Evolutionary conservation across 2,888 invertebrate genomes (phyloP), one percentile per base, ranked within the genome.

Genomic region (Choreutis nemorana): DNA sequence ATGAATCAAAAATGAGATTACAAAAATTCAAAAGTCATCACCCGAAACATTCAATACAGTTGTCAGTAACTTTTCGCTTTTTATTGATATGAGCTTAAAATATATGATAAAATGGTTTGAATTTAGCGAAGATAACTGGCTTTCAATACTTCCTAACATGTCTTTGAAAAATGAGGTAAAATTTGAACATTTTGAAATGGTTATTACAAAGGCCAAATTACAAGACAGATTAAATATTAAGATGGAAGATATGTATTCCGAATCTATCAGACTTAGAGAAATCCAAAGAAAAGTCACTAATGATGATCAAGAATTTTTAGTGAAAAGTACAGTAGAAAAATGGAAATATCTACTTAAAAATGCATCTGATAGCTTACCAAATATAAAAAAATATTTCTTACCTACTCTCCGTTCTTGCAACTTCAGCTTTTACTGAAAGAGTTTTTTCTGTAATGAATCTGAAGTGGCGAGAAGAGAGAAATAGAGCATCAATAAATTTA

Each of bases 81-180:
- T 30, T 30, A 30, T 30, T 24, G 30, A 30, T 20, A 25, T 18
- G 25, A 25, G 27, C 23, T 31, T 31, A 31, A 23, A 27, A 8
- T 31, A 31, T 23, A 20, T 31, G n/a, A 26, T 14, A 29, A 23
- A 29, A 29, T 23, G 23, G 29, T 23, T 29, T 29, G 23, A 24
- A 8, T 29, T 29, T 29, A 23, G 24, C 11, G 10, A 24, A 29
- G 23, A 23, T 24, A n/a, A n/a, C n/a, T n/a, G n/a, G n/a, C n/a
- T n/a, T n/a, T 25, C 24, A 30, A 30, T 30, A 20, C 24, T 30
- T 30, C 18, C 25, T 16, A 25, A 24, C 8, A n/a, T n/a, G n/a
- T 11, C 10, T 30, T 25, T 24, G 25, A 16, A 30, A 30, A 25
- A 30, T 20, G 25, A 24, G 12, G 12, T 30, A 13, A 25, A 30